A percentile compares a stretch with the other conserved stretches of the same genome.
phyloP scores from a whole-genome alignment of 2,888 invertebrate species.

The Timandra comae region DNA sequence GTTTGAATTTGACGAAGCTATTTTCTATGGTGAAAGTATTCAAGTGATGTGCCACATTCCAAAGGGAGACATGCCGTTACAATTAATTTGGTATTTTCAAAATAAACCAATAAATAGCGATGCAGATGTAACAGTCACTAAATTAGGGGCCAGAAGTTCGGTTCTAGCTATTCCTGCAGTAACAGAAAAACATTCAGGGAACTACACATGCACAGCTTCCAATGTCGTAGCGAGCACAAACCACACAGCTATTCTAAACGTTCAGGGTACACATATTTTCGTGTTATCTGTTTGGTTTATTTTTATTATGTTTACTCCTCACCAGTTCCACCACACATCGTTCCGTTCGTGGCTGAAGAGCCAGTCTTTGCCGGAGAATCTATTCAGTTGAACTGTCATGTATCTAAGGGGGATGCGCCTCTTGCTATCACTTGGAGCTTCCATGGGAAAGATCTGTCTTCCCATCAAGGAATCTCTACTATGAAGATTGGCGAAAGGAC shows the following conservation, averaged over 20 bases:
- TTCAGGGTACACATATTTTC: slow-evolving; percentile 77
- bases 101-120: slow-evolving; percentile 64
- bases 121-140: slow-evolving; percentile 68
- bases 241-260: slow-evolving; percentile 79
- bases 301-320: slow-evolving; percentile 38
- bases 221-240: slow-evolving; percentile 81
- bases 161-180: slow-evolving; percentile 81
- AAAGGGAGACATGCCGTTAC: slow-evolving; percentile 84
- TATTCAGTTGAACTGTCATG: slow-evolving; percentile 78
- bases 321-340: slow-evolving; percentile 79
- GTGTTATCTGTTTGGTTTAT: slow-evolving; percentile 31
- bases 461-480: slow-evolving; percentile 74
- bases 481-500: slow-evolving; percentile 79
- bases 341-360: slow-evolving; percentile 79
- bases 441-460: slow-evolving; percentile 77
- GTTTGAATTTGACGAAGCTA: slow-evolving; percentile 75
- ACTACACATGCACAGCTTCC: slow-evolving; percentile 85
- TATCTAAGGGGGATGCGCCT: slow-evolving; percentile 82
- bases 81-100: slow-evolving; percentile 82
- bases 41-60: slow-evolving; percentile 76
- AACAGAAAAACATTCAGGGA: slow-evolving; percentile 82
- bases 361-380: slow-evolving; percentile 80
- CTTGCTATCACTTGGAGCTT: slow-evolving; percentile 86
- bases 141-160: slow-evolving; percentile 78
- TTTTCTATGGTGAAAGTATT: slow-evolving; percentile 77